Percentiles rank a stretch among this genome's conserved stretches.
phyloP scores from a whole-genome alignment of 2,888 invertebrate genomes.

The Callosobruchus maculatus region DNA sequence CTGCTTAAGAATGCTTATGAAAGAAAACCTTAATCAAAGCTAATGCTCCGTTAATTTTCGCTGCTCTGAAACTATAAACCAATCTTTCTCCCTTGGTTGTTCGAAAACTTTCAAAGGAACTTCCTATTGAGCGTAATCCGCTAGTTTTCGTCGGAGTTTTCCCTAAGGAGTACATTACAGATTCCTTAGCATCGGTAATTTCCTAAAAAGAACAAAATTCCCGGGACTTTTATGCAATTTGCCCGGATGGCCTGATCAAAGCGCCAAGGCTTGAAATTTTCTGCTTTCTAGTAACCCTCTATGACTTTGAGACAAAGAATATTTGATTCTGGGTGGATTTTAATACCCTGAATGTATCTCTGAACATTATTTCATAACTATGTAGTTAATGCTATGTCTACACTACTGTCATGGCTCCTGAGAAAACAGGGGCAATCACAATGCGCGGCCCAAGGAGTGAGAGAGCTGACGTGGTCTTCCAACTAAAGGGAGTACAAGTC shows the following conservation, averaged over 20 bases:
- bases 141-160: neutral
- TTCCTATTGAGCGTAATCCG: neutral
- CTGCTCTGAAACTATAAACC: neutral
- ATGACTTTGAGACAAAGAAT: neutral
- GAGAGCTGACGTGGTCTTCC: too few relatives aligned
- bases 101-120: neutral
- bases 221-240: neutral
- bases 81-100: neutral
- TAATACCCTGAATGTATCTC: too few relatives aligned
- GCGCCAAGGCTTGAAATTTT: neutral
- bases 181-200: constrained; percentile 10
- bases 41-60: neutral
- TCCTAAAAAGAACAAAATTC: constrained; percentile 6
- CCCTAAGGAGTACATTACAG: constrained; percentile 6
- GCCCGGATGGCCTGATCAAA: neutral
- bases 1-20: neutral
- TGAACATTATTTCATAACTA: too few relatives aligned
- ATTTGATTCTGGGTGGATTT: neutral
- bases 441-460: too few relatives aligned
- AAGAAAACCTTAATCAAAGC: neutral
- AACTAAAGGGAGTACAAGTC: too few relatives aligned
- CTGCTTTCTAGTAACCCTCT: neutral
- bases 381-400: too few relatives aligned
- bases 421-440: too few relatives aligned
- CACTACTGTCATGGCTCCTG: too few relatives aligned